These are phyloP conservation scores for Sebastes aleutianus DNA, from an alignment of 2,797 vertebrate genomes.

Conservation along the genomic window DNA sequence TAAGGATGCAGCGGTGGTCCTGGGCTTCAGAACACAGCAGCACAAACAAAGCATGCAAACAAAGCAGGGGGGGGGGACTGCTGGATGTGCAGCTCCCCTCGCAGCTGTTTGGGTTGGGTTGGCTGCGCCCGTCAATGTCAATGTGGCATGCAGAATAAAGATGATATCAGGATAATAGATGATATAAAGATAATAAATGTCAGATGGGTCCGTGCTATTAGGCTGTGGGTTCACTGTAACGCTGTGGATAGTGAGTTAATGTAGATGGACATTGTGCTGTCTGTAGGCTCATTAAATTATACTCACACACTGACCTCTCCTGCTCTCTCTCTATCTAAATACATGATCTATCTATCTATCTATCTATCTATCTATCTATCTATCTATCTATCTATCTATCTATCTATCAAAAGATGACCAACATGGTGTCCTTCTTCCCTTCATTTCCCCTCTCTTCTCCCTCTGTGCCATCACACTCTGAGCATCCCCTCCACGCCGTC, in stretches of 20 bases:
- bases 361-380: background rate
- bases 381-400: background rate
- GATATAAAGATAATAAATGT: constrained; percentile 6
- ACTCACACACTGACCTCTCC: background rate
- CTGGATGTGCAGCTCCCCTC: constrained; percentile 17
- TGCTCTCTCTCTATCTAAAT: background rate
- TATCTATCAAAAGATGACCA: background rate
- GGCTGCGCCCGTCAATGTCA: constrained; percentile 11
- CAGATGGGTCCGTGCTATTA: background rate
- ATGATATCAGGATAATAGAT: background rate
- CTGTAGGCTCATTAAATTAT: constrained; percentile 2
- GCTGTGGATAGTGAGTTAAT: background rate
- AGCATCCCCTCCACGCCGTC: constrained; percentile 19
- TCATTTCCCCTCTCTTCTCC: constrained; percentile 1
- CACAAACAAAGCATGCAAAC: constrained; percentile 43
- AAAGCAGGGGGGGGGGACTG: constrained; percentile 11
- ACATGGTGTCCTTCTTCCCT: background rate
- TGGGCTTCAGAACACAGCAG: constrained; percentile 26
- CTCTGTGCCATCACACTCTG: constrained; percentile 10
- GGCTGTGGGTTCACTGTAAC: background rate
- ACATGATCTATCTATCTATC: background rate
- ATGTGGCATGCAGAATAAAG: constrained; percentile 21
- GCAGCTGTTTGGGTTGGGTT: constrained; percentile 42
- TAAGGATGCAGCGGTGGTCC: constrained; percentile 53
- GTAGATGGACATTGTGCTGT: background rate